Conservation (phyloP, 1,140 invertebrate species). For the Achatina immaculata region DNA sequence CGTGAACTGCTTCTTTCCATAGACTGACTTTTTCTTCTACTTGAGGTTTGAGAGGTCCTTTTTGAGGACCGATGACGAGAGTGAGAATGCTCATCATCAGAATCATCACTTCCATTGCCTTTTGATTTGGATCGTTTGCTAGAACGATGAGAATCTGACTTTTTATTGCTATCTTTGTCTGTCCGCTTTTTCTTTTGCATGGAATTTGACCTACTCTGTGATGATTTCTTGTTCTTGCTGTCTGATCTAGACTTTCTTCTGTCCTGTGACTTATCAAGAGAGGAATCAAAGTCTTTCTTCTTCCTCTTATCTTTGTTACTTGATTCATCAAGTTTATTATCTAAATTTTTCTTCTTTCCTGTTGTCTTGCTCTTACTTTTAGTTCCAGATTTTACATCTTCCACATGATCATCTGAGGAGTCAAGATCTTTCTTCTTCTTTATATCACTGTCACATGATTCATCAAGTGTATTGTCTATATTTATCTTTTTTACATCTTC, state of each 20-base stretch:
- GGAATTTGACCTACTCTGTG: not conserved
- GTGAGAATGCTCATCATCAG: not conserved
- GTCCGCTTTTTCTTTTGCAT: not conserved
- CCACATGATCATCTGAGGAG: not conserved
- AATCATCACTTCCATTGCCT: not conserved
- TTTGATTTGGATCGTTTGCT: not conserved
- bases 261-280: not conserved
- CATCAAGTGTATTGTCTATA: not conserved
- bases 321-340: not conserved
- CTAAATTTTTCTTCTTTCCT: not conserved
- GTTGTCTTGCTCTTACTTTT: not conserved
- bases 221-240: not conserved
- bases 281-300: not conserved
- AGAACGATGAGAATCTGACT: not conserved
- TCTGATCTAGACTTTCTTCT: not conserved
- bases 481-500: not conserved
- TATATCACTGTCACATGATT: not conserved
- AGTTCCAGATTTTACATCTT: not conserved
- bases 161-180: not conserved
- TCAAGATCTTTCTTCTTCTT: not conserved
- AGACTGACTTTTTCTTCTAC: not conserved
- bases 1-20: not conserved
- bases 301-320: not conserved
- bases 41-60: not conserved
- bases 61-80: not conserved